Evolutionary conservation across 2,888 invertebrate species (phyloP), one percentile per base, ranked within the genome.

Genomic region (Tyria jacobaeae): DNA sequence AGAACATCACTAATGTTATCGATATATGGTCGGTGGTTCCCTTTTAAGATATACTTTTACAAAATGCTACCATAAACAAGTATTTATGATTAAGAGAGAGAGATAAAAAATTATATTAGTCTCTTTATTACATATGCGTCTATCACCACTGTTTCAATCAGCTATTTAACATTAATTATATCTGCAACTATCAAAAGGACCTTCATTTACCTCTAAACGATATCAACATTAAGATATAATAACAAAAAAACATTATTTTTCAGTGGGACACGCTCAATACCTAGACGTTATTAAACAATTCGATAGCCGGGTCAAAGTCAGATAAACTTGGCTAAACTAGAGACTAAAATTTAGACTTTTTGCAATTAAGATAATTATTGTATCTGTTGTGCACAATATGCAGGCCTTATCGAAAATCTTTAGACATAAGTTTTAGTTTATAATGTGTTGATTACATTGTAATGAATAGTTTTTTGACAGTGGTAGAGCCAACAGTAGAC

Each of bases 341-440:
- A 44, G 76, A 76, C 81, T 84, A 87, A 87, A 79, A 83, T 81
- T 87, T 89, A 87, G 89, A 87, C 86, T 84, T 80, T 83, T 79
- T 83, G 64, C 53, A 57, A 63, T 71, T 55, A 53, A 66, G 75
- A 79, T 79, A 76, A 73, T 35, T 41, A 17, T 53, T 68, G 66
- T 75, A 64, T 70, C 65, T 60, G 56, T 62, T 64, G 75, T 76
- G 70, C 76, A 60, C 2, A 58, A 39, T 34, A 25, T 60, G 49
- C 51, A 51, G 7, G 31, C 2, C 1, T 48, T 53, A 53, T 53
- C 47, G n/a, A 21, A 35, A 12, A 58, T 58, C 47, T 59, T 52
- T n/a, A 14, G 35, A 50, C 17, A 27, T 27, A 17, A 6, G 10
- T 25, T 31, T 50, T 17, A 17, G 50, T 17, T n/a, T 50, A 6